phyloP scores from a whole-genome alignment of 2,888 invertebrate genomes.

The Monopis laevigella region DNA sequence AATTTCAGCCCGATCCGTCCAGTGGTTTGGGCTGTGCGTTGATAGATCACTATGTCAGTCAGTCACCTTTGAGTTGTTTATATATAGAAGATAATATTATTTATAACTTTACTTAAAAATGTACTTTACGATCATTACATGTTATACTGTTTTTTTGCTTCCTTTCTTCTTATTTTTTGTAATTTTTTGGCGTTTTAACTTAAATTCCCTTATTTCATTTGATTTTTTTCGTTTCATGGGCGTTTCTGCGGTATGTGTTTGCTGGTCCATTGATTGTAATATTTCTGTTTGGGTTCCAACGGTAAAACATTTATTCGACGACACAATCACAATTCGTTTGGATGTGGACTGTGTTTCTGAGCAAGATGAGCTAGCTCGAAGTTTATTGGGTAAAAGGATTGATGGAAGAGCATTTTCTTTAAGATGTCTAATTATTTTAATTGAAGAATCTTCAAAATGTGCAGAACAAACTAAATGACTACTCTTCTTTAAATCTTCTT shows the following conservation, averaged over 20 bases:
- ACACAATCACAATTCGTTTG: no score
- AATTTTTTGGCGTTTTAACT: constrained; percentile 9
- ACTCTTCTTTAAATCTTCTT: neutral
- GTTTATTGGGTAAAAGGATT: neutral
- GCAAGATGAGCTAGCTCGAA: neutral
- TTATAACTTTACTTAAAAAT: no score
- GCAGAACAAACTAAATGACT: neutral
- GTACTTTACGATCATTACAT: no score
- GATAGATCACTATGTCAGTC: no score
- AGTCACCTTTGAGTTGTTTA: no score
- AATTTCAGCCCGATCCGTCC: no score
- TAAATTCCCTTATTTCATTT: constrained; percentile 10
- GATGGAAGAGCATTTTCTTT: neutral
- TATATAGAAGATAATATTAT: no score
- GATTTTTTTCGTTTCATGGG: constrained; percentile 15
- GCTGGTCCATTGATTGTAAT: neutral
- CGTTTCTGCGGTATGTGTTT: neutral
- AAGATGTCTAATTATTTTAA: neutral
- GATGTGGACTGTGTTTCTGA: neutral
- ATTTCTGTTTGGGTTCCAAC: neutral
- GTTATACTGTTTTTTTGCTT: neutral
- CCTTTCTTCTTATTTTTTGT: neutral
- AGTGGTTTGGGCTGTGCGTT: no score
- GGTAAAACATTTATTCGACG: neutral
- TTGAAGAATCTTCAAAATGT: constrained; percentile 2